Base-by-base conservation (phyloP, 2,888 invertebrate species). In the Drosophila paucipuncta region DNA sequence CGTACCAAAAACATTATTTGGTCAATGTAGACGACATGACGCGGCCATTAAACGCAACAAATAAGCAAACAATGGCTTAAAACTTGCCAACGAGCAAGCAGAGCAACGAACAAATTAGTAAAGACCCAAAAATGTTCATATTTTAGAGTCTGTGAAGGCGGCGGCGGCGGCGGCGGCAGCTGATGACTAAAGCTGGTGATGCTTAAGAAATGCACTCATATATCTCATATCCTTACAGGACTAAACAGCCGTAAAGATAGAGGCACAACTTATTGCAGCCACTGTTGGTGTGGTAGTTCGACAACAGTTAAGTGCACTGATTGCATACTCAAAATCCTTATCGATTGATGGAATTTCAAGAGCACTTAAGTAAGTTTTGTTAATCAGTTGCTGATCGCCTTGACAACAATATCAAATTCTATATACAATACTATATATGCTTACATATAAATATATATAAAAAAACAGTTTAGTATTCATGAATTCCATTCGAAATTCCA, bases 11-110 rank as follows among this genome's bases (percentile, higher is more conserved):
- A 85, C 88, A 88, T 88, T 88, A 85, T 86, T 90, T 86, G 90
- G 89, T 81, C 90, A 88, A 90, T 88, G 89, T 90, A 88, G 88
- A 88, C 88, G 86, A 83, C 90, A 90, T 82, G 87, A 89, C 82
- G 88, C 89, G 85, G 77, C 83, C 86, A 89, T 88, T 90, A 90
- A 88, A 83, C 88, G 80, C 82, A 87, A 90, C 86, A 88, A 87
- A 87, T 85, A 88, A 88, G 83, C 89, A 85, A 90, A 90, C 89
- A 87, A 83, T 85, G 78, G 74, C 75, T 66, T 66, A 58, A 57
- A 54, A 71, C 62, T 71, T 71, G 35, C 47, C 55, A 50, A 6
- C 28, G 33, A 35, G 25, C 28, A 39, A 28, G 28, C 33, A 30
- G 39, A 67, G 73, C 59, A 64, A 63, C 66, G 68, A 76, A 73